Evolutionary conservation across 1,140 invertebrate genomes (phyloP), one percentile per base, ranked within the genome.

Genomic region (Ditylenchus dipsaci): DNA sequence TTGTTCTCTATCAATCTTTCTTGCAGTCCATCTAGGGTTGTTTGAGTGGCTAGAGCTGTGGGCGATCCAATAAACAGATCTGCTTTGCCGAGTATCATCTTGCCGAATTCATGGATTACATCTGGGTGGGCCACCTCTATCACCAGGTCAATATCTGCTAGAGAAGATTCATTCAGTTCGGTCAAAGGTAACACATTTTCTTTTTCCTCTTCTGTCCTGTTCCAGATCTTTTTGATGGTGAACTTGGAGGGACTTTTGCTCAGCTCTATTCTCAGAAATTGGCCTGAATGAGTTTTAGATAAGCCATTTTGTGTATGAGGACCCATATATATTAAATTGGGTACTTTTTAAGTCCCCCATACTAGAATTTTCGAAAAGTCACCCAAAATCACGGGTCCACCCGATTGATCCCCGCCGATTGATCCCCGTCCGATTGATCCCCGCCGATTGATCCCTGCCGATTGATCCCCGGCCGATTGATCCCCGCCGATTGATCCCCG

Each of bases 51-150:
- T 27, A 88, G 75, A 23, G 86, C 86, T 38, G 87, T 87, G 15
- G 87, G 87, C 1, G 87, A 88, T 5, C 88, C 87, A 70, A 88
- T 84, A 83, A 87, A 83, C 68, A 85, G 85, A 74, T 87, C 85
- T 15, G 84, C 78, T 69, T 83, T 61, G 26, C 81, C 33, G 13
- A 88, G 73, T 75, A 88, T 86, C 8, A 71, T n/a, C 15, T 78
- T 71, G 15, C 86, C 87, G 78, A 84, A 86, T 67, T 85, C 63
- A 63, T 83, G 69, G 5, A 86, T 84, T n/a, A 88, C 85, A 57
- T 76, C 73, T 13, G 88, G 88, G 82, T 88, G 87, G 30, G 87
- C 86, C 26, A 71, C 68, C 81, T 88, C 88, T 17, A 88, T 85
- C 65, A 88, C 86, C 13, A 88, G 71, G 72, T 88, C 87, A 33